These are phyloP conservation scores for Montipora cactus DNA, from an alignment of 64 coral and sea anemone genomes.

Conservation along the genomic window DNA sequence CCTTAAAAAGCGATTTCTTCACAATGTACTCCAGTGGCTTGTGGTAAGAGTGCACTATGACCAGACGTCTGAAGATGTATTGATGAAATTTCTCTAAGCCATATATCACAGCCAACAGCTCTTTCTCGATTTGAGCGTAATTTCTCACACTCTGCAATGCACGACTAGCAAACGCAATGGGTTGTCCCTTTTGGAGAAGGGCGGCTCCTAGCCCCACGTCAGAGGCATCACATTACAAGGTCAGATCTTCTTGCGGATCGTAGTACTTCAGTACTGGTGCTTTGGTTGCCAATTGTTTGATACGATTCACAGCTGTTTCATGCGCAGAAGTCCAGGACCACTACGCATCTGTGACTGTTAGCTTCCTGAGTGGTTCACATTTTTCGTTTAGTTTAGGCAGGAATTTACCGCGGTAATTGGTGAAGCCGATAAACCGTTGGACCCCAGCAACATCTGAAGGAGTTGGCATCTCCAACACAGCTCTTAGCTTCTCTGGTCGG, in stretches of 20 bases:
- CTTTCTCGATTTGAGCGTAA: conserved; percentile 40
- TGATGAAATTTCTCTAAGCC: conserved; percentile 40
- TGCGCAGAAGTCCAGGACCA: conserved; percentile 27
- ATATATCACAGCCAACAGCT: conserved; percentile 10
- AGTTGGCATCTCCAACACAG: conserved; percentile 21
- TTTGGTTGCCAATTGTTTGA: neutral
- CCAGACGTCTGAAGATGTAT: conserved; percentile 8
- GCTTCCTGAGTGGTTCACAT: conserved; percentile 3
- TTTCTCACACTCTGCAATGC: neutral
- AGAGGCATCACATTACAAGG: conserved; percentile 47
- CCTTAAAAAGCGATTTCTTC: conserved; percentile 12
- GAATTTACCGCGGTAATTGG: conserved; percentile 24
- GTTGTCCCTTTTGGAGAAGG: neutral
- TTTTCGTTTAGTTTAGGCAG: neutral
- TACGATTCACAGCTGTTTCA: conserved; percentile 1
- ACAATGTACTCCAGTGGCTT: neutral
- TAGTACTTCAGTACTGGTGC: conserved; percentile 27
- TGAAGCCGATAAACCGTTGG: neutral
- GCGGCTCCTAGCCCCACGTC: conserved; percentile 30
- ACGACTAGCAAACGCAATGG: conserved; percentile 1
- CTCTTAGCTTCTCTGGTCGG: neutral
- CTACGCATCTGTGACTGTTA: conserved; percentile 4
- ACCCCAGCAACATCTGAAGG: conserved; percentile 18
- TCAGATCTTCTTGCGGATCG: neutral
- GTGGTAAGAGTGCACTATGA: conserved; percentile 17